phyloP scores from a whole-genome alignment of 1,140 invertebrate species.

The Panagrolaimus sp. region DNA sequence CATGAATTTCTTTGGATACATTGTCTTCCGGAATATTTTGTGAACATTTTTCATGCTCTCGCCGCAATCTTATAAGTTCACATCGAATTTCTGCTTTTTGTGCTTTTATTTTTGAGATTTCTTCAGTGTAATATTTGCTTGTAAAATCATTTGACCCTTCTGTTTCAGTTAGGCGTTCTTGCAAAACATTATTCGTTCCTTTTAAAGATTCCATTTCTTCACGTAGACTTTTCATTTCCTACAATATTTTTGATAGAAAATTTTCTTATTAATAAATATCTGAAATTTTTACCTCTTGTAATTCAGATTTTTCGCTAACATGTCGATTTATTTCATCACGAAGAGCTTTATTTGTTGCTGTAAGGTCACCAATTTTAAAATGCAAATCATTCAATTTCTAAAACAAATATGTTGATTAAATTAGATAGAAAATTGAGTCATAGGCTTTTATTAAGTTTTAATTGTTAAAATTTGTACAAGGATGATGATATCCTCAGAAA shows the following conservation, averaged over 20 bases:
- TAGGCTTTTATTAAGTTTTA: background rate
- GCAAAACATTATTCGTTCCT: background rate
- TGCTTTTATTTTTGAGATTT: background rate
- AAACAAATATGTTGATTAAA: background rate
- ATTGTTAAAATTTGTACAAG: too few species aligned
- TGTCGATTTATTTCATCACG: conserved; percentile 1
- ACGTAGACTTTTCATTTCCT: background rate
- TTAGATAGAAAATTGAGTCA: background rate
- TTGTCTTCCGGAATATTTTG: background rate
- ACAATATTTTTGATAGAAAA: too few species aligned
- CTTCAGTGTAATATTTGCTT: background rate
- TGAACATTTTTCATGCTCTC: background rate
- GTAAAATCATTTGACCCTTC: conserved; percentile 5
- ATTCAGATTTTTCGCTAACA: background rate
- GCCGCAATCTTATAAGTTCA: conserved; percentile 5
- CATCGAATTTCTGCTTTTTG: conserved; percentile 4
- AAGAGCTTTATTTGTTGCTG: background rate
- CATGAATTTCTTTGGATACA: background rate
- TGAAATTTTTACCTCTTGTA: background rate
- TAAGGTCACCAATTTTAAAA: background rate
- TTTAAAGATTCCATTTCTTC: conserved; percentile 5
- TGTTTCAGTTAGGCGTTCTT: conserved; percentile 1
- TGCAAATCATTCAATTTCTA: conserved; percentile 12
- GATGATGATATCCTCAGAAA: too few species aligned
- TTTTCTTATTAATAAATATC: too few species aligned